These are phyloP conservation scores for Regulus satrapa DNA, from an alignment of 2,113 vertebrate species.

Conservation along the genomic window DNA sequence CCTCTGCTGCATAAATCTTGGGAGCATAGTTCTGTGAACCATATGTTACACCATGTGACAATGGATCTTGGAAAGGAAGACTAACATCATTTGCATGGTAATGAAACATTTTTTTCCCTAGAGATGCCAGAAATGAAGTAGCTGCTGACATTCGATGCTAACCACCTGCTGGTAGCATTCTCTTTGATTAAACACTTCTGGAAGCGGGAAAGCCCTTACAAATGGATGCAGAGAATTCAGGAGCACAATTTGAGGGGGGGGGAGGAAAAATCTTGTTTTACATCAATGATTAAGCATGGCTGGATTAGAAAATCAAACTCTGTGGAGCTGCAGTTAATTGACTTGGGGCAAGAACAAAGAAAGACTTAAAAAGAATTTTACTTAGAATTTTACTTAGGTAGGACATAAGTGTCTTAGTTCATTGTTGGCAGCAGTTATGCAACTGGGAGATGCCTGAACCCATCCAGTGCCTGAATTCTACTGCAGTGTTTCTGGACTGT, in stretches of 20 bases:
- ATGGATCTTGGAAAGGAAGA: not conserved
- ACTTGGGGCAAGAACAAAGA: not conserved
- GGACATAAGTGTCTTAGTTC: not conserved
- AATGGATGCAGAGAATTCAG: not conserved
- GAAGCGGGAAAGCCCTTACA: not conserved
- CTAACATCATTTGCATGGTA: conserved; percentile 28
- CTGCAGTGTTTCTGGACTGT: not conserved
- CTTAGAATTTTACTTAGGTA: not conserved
- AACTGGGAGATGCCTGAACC: not conserved
- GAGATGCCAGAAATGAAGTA: not conserved
- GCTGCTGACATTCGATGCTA: conserved; percentile 11
- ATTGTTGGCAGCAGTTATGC: not conserved
- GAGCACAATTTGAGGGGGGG: not conserved
- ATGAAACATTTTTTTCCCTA: conserved; percentile 8
- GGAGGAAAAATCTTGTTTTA: not conserved
- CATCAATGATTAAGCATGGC: not conserved
- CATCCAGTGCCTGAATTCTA: not conserved
- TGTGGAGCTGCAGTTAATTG: not conserved
- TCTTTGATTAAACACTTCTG: conserved; percentile 24
- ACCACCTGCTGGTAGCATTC: conserved; percentile 13
- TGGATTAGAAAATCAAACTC: not conserved
- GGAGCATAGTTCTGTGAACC: not conserved
- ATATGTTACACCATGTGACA: not conserved
- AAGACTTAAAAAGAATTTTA: not conserved
- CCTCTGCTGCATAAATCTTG: not conserved